Conservation (phyloP, 2,113 vertebrate genomes). For the Rostratula benghalensis region DNA sequence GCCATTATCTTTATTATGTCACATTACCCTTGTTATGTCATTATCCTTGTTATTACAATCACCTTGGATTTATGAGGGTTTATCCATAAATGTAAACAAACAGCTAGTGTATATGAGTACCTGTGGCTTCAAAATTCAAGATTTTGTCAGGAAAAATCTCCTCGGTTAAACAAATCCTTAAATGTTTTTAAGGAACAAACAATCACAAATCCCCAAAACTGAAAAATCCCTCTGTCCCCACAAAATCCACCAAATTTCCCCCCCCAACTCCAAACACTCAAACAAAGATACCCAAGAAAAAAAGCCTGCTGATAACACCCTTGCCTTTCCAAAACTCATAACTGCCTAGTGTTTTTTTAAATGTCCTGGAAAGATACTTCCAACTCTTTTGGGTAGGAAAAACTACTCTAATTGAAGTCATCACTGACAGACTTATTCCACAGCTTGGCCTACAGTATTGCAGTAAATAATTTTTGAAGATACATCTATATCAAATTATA, state of each 20-base stretch:
- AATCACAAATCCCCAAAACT: too few relatives aligned
- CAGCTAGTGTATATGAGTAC: not conserved
- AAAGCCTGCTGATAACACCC: not conserved
- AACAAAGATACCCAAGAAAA: not conserved
- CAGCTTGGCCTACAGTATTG: not conserved
- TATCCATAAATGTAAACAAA: not conserved
- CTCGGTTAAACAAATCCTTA: not conserved
- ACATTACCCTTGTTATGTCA: not conserved
- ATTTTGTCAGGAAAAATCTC: rapidly evolving
- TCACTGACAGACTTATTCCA: not conserved
- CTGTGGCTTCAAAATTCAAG: not conserved
- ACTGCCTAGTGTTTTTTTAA: not conserved
- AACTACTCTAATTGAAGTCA: not conserved
- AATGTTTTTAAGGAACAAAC: not conserved
- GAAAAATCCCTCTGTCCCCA: rapidly evolving
- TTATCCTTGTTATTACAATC: not conserved
- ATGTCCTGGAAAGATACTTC: not conserved
- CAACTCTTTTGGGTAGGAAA: not conserved
- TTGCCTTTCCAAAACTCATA: not conserved
- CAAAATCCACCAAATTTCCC: not conserved
- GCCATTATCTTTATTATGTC: not conserved
- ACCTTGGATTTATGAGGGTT: not conserved
- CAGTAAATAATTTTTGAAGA: not conserved
- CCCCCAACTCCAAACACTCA: not conserved
- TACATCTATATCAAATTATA: not conserved